These are phyloP conservation scores for Enteromius viviparus DNA, from an alignment of 2,797 vertebrate species.

Conservation along the genomic window DNA sequence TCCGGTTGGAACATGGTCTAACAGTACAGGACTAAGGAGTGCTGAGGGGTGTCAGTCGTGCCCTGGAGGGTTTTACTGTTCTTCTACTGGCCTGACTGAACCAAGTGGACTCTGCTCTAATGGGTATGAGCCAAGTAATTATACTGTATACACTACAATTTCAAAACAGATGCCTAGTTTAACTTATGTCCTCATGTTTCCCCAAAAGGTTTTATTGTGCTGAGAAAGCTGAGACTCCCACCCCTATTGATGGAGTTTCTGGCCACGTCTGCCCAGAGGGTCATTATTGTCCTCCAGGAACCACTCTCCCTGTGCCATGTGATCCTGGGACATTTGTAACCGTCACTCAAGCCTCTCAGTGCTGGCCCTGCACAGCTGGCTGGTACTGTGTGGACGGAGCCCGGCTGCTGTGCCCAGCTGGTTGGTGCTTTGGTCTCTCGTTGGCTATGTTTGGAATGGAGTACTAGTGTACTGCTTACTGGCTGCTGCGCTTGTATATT, in stretches of 20 bases:
- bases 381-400: slow-evolving; percentile 81
- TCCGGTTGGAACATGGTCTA: slow-evolving; percentile 84
- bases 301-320: slow-evolving; percentile 73
- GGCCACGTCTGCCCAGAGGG: slow-evolving; percentile 79
- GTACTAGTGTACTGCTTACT: slow-evolving; percentile 20
- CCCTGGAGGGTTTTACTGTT: slow-evolving; percentile 81
- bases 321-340: slow-evolving; percentile 80
- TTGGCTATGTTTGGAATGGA: slow-evolving; percentile 28
- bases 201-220: slow-evolving; percentile 81
- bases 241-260: slow-evolving; percentile 73
- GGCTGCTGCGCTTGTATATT: slow-evolving; percentile 4
- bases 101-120: slow-evolving; percentile 79
- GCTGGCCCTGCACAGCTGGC: slow-evolving; percentile 81
- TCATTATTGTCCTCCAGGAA: slow-evolving; percentile 82
- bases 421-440: slow-evolving; percentile 72
- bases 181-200: not conserved
- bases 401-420: slow-evolving; percentile 81
- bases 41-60: slow-evolving; percentile 79
- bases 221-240: slow-evolving; percentile 68
- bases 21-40: slow-evolving; percentile 72
- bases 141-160: not conserved
- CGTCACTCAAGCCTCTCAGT: slow-evolving; percentile 72
- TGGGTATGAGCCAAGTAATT: slow-evolving; percentile 72
- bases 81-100: slow-evolving; percentile 67
- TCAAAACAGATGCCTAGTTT: slow-evolving; percentile 3